Conservation (phyloP, 2,113 vertebrate species). For the Picathartes gymnocephalus region DNA sequence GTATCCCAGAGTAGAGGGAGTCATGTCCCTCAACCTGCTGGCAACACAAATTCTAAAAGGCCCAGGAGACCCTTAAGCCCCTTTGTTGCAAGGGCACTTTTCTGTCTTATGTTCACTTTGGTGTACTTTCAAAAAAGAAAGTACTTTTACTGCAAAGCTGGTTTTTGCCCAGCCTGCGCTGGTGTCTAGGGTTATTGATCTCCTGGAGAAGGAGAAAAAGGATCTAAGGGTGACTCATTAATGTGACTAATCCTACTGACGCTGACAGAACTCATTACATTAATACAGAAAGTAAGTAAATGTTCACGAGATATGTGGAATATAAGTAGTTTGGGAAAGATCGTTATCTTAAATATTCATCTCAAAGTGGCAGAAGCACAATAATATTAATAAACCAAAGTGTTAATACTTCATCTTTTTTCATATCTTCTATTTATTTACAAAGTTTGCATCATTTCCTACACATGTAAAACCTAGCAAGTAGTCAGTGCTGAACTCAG, state of each 20-base stretch:
- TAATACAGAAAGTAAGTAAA: background rate
- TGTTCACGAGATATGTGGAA: background rate
- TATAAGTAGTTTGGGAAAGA: background rate
- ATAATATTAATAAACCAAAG: background rate
- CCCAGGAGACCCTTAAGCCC: background rate
- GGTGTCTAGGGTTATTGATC: background rate
- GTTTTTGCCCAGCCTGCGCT: background rate
- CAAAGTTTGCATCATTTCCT: background rate
- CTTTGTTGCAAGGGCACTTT: background rate
- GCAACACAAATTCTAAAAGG: background rate
- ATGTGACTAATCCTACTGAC: background rate
- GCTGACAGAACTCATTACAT: background rate
- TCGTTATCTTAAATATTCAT: background rate
- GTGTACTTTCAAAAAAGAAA: background rate
- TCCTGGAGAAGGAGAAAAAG: background rate
- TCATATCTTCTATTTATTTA: background rate
- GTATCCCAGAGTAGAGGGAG: background rate
- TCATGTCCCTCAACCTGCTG: background rate
- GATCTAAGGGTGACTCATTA: background rate
- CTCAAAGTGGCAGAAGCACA: background rate
- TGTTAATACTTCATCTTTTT: background rate
- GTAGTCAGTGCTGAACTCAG: background rate
- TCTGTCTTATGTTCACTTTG: background rate
- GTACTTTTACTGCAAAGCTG: background rate
- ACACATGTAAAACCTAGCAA: background rate